Evolutionary conservation across 1,140 invertebrate species (phyloP), one percentile per base, ranked within the genome.

Genomic region (Copidosoma floridanum): DNA sequence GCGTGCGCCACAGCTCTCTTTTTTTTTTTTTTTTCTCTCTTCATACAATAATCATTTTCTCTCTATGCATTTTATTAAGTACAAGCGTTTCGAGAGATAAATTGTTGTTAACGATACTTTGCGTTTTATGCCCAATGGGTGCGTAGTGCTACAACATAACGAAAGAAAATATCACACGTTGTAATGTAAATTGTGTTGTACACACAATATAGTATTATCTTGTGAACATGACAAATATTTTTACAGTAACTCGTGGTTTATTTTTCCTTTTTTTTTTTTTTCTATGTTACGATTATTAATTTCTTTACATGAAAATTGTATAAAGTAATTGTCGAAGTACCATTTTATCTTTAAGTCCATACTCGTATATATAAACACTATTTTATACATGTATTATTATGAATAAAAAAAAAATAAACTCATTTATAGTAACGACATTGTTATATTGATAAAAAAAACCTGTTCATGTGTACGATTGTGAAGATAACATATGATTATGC

Each of bases 271-370:
- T n/a, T n/a, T n/a, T n/a, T n/a, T n/a, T n/a, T n/a, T n/a, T n/a
- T n/a, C n/a, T n/a, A n/a, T n/a, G n/a, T n/a, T n/a, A n/a, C n/a
- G n/a, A n/a, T n/a, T 24, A 43, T 43, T 58, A 35, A 3, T 43
- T 57, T 44, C 14, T n/a, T n/a, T n/a, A 27, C 51, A 29, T 43
- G 35, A 59, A 52, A 59, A 32, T n/a, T 51, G 37, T 58, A 51
- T 29, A 58, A 35, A 16, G 44, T 57, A 16, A 56, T 57, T 35
- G 40, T 21, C 27, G 12, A 23, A 23, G 26, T 44, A 55, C 24
- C 11, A 38, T 57, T 56, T 46, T 40, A 20, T 50, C 35, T 48
- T 46, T 37, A 27, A 43, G 26, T 29, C 26, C 26, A 51, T 51
- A 44, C 27, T 24, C 16, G 24, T 51, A 23, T 48, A 16, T 7